Base-by-base conservation (phyloP, 1,140 invertebrate genomes). In the Drosophila dunni region DNA sequence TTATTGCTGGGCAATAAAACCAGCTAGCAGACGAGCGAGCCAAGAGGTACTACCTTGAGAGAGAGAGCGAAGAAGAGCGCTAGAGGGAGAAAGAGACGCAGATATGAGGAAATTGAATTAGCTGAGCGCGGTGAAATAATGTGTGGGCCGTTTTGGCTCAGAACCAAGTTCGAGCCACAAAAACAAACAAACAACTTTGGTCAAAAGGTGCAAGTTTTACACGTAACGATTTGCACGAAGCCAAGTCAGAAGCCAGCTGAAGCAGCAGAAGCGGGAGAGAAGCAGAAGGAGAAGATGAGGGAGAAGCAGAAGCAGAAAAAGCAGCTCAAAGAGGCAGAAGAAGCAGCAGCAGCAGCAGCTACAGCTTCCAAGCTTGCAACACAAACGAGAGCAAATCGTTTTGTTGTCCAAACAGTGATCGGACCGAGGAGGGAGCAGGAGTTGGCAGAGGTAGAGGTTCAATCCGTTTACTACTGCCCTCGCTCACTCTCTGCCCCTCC, bases 321-420 rank as follows among this genome's bases (percentile, higher is more conserved):
- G 24, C 24, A 29, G 24, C 24, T 29, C 24, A 6, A 29, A 29
- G 15, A 15, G 9, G 11, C 3, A 50, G 24, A 10, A 42, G 34
- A 20, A 44, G 44, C 2, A 29, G 6, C 3, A 29, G 24, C 3
- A 29, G 24, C 20, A 13, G 15, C 57, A 48, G 53, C 70, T 7
- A 17, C 70, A 62, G 50, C 56, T 69, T 48, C 67, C 60, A 69
- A 53, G 54, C 44, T 69, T 68, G 71, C 82, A 68, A 78, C 84
- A 89, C 80, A 89, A 89, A 89, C 81, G 84, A 89, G 84, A 89
- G 85, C 84, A 89, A 89, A 89, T 89, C 84, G 84, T 89, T 89
- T 89, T 89, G 84, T 89, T 89, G 84, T 89, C 83, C 76, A 73
- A 54, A 8, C 45, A 54, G 13, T 20, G 53, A 17, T 9, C 15